Evolutionary conservation across 2,888 invertebrate species (phyloP).

Genomic region (Aphidoletes aphidimyza): DNA sequence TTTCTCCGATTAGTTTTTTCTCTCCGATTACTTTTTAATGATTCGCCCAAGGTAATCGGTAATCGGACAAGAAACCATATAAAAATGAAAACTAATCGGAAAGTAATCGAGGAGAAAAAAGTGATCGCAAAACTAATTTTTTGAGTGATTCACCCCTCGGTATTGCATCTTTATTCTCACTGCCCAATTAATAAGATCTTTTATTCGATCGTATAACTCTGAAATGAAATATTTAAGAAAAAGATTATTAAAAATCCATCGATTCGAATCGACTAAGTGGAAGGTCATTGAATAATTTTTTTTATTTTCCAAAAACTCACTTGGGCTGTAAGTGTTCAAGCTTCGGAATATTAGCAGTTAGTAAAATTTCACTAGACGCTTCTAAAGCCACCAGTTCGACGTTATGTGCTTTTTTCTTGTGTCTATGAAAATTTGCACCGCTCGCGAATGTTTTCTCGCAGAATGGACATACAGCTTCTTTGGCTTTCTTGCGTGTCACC

Average conservation of each 20-base stretch:
- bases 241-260: neutral
- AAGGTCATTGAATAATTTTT: neutral
- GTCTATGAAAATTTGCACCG: conserved; percentile 66
- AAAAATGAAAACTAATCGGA: too few relatives aligned
- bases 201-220: neutral
- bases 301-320: conserved; percentile 59
- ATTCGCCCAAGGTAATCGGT: too few relatives aligned
- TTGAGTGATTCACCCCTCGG: too few relatives aligned
- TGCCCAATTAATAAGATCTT: too few relatives aligned
- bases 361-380: conserved; percentile 62
- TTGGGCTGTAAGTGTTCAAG: conserved; percentile 63
- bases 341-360: conserved; percentile 62
- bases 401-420: conserved; percentile 65
- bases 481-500: neutral
- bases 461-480: conserved; percentile 62
- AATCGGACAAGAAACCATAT: too few relatives aligned
- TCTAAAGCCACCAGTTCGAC: conserved; percentile 65
- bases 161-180: too few relatives aligned
- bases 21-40: too few relatives aligned
- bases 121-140: too few relatives aligned
- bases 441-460: conserved; percentile 65
- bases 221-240: neutral
- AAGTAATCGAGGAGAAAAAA: too few relatives aligned
- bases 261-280: too few relatives aligned
- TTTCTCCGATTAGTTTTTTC: too few relatives aligned